Percentiles rank a stretch among this genome's conserved stretches.
Evolutionary conservation across 2,113 vertebrate species (phyloP).

Genomic region (Corythornis vintsioides): DNA sequence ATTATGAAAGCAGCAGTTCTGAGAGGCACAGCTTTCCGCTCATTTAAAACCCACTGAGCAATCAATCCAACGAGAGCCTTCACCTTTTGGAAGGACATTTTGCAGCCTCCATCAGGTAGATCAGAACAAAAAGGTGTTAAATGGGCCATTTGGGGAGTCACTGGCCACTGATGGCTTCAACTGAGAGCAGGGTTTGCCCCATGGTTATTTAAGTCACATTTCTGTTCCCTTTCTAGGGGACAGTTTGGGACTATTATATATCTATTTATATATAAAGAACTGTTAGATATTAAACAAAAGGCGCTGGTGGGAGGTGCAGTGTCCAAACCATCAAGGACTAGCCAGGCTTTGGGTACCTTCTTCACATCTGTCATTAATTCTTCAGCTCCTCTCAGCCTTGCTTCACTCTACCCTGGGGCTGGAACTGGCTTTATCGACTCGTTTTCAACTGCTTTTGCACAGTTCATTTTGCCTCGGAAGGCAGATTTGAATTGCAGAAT

Average conservation of each 20-base stretch:
- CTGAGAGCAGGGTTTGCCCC: not conserved
- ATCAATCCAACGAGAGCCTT: not conserved
- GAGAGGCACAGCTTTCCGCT: not conserved
- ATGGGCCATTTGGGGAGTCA: accelerated
- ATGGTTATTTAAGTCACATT: accelerated
- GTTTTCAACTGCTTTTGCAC: not conserved
- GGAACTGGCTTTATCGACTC: accelerated
- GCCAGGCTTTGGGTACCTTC: not conserved
- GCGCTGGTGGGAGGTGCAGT: no score
- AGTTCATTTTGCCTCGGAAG: not conserved
- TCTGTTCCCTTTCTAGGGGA: accelerated
- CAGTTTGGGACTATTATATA: accelerated
- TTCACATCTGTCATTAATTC: not conserved
- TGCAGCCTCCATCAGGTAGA: not conserved
- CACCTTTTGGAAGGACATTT: not conserved
- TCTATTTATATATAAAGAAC: not conserved
- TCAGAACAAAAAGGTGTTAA: not conserved
- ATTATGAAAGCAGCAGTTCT: not conserved
- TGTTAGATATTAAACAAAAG: not conserved
- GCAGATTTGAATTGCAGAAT: not conserved
- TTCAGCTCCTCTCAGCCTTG: not conserved
- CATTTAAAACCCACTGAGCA: not conserved
- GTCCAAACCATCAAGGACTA: not conserved
- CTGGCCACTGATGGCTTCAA: not conserved
- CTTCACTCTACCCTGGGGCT: not conserved